Evolutionary conservation across 2,797 vertebrate species (phyloP), one percentile per base, ranked within the genome.

Genomic region (Liparis tanakae): DNA sequence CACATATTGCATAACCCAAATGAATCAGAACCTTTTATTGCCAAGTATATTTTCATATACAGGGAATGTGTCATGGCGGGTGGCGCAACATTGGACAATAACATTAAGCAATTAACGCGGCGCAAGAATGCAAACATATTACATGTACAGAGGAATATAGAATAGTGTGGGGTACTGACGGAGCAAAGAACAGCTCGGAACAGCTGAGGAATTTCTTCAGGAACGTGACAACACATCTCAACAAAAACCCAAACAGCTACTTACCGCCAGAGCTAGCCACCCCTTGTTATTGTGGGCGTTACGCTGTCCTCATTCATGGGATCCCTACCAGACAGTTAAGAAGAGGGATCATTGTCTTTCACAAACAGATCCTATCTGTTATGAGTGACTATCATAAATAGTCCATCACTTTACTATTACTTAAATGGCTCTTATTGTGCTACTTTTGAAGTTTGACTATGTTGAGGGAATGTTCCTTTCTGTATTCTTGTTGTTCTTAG

Each of bases 161-260:
- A 30, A 30, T 30, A 30, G 56, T 74, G 75, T 73, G 60, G 60
- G 64, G 69, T 50, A 58, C 7, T 15, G 50, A 74, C 48, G 58
- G 57, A 59, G 43, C 33, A 44, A 6, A 60, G 46, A 76, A 76
- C 78, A 86, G 74, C 33, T 44, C 5, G 62, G 46, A 76, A 76
- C 78, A 86, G 74, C 84, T 61, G 73, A 84, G 50, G 78, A 92
- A 76, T 87, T 76, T 70, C 69, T 79, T 76, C 46, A 79, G 67
- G 75, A 85, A 85, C 62, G 55, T 84, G 76, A 85, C 59, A 43
- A 81, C 78, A 87, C 61, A 64, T 87, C 84, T 84, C 69, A 76
- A 87, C 82, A 89, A 74, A 87, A 86, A 67, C 62, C 69, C 43
- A 67, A 82, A 81, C 71, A 85, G 72, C 25, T 78, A 70, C 57